These are phyloP conservation scores for Periophthalmus modestus DNA, from an alignment of 2,113 vertebrate genomes.

Conservation along the genomic window DNA sequence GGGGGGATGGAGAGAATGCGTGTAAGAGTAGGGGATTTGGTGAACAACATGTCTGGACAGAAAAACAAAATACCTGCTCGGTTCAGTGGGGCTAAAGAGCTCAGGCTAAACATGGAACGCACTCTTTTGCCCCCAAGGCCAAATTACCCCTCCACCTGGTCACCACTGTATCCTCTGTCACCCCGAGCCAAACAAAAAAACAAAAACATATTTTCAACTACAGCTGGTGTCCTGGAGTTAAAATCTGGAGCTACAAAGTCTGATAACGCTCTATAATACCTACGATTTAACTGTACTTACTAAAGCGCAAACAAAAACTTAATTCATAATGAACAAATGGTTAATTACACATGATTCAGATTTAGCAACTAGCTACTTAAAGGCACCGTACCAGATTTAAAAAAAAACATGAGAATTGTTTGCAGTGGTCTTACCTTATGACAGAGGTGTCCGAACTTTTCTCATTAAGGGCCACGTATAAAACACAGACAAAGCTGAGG, in stretches of 20 bases:
- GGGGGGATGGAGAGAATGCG: constrained; percentile 46
- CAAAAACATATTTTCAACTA: constrained; percentile 29
- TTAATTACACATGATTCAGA: too few relatives aligned
- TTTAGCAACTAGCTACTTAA: too few relatives aligned
- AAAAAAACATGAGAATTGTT: neutral
- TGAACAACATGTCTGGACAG: constrained; percentile 75
- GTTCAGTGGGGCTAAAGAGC: constrained; percentile 74
- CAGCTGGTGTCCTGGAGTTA: constrained; percentile 44
- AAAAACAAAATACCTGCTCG: constrained; percentile 75
- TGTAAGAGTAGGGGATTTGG: constrained; percentile 51
- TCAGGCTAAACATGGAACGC: constrained; percentile 60
- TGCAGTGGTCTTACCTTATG: too few relatives aligned
- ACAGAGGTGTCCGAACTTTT: too few relatives aligned
- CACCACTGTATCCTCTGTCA: constrained; percentile 70
- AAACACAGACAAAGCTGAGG: too few relatives aligned
- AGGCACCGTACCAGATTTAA: too few relatives aligned
- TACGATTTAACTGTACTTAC: too few relatives aligned
- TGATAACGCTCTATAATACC: too few relatives aligned
- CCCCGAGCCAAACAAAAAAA: constrained; percentile 24
- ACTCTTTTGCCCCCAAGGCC: constrained; percentile 59
- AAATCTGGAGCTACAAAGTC: too few relatives aligned
- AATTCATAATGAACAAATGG: too few relatives aligned
- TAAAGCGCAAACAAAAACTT: too few relatives aligned
- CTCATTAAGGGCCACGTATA: too few relatives aligned
- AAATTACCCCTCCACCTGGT: constrained; percentile 75